These are phyloP conservation scores for Aphodius sticticus DNA, from an alignment of 2,888 invertebrate genomes.

Conservation along the genomic window DNA sequence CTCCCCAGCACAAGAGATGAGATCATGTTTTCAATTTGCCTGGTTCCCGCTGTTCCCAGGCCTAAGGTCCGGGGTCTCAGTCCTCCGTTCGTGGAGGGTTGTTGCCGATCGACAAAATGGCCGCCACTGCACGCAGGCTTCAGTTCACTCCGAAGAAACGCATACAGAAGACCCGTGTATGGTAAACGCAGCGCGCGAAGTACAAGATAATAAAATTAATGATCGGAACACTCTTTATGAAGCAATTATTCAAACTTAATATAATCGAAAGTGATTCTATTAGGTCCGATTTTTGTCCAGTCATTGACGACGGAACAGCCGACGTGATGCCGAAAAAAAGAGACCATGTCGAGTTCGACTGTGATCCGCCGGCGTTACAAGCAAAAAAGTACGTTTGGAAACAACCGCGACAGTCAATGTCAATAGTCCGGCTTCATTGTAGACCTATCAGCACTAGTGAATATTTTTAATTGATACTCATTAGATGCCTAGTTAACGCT, in stretches of 20 bases:
- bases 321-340: slow-evolving; percentile 41
- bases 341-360: slow-evolving; percentile 53
- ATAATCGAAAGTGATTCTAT: slow-evolving; percentile 61
- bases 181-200: slow-evolving; percentile 23
- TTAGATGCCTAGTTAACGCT: no score
- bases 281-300: slow-evolving; percentile 55
- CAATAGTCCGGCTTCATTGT: slow-evolving; percentile 34
- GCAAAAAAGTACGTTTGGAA: slow-evolving; percentile 52
- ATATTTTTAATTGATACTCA: background rate
- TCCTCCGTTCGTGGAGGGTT: slow-evolving; percentile 20
- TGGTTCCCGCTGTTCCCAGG: slow-evolving; percentile 52
- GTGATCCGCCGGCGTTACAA: slow-evolving; percentile 55
- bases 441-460: background rate
- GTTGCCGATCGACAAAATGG: slow-evolving; percentile 33
- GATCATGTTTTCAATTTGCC: slow-evolving; percentile 56
- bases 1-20: slow-evolving; percentile 46
- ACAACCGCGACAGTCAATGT: slow-evolving; percentile 43
- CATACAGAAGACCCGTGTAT: slow-evolving; percentile 24
- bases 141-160: background rate
- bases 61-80: slow-evolving; percentile 41
- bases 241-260: slow-evolving; percentile 59
- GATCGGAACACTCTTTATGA: slow-evolving; percentile 42
- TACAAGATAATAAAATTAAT: slow-evolving; percentile 34
- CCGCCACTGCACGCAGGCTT: slow-evolving; percentile 23
- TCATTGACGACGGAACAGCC: slow-evolving; percentile 47